Conservation (phyloP, 2,797 vertebrate genomes). For the Simalia tracyae region DNA sequence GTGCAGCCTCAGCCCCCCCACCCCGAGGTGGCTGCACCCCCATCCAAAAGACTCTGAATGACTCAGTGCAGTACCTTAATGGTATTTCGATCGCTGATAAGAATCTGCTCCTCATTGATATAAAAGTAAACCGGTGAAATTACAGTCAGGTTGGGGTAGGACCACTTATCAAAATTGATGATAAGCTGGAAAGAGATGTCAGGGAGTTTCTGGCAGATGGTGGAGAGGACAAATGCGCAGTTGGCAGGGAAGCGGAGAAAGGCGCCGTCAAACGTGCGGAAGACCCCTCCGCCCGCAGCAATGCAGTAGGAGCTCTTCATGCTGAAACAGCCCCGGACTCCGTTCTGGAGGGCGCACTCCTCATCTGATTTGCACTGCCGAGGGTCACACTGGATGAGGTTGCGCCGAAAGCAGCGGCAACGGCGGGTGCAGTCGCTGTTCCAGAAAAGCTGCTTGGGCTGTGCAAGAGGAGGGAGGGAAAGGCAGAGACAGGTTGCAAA, state of each 20-base stretch:
- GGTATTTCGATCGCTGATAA: slow-evolving; percentile 88
- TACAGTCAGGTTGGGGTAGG: slow-evolving; percentile 92
- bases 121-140: slow-evolving; percentile 97
- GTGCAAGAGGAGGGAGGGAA: slow-evolving; percentile 20
- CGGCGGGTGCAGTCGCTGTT: slow-evolving; percentile 92
- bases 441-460: slow-evolving; percentile 99
- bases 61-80: slow-evolving; percentile 80
- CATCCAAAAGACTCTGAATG: background rate
- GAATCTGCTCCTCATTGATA: slow-evolving; percentile 97
- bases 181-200: slow-evolving; percentile 99
- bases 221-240: slow-evolving; percentile 96
- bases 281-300: slow-evolving; percentile 90
- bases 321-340: slow-evolving; percentile 89
- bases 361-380: slow-evolving; percentile 93
- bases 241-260: slow-evolving; percentile 94
- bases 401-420: slow-evolving; percentile 96
- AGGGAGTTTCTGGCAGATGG: slow-evolving; percentile 97
- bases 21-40: background rate
- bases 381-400: slow-evolving; percentile 95
- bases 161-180: slow-evolving; percentile 98
- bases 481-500: background rate
- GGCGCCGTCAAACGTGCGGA: slow-evolving; percentile 94
- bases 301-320: slow-evolving; percentile 90
- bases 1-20: background rate
- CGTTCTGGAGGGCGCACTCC: slow-evolving; percentile 85